A percentile compares a stretch with the other conserved stretches of the same genome.
Conservation (phyloP, 2,797 vertebrate species). For the Lutjanus argentimaculatus region DNA sequence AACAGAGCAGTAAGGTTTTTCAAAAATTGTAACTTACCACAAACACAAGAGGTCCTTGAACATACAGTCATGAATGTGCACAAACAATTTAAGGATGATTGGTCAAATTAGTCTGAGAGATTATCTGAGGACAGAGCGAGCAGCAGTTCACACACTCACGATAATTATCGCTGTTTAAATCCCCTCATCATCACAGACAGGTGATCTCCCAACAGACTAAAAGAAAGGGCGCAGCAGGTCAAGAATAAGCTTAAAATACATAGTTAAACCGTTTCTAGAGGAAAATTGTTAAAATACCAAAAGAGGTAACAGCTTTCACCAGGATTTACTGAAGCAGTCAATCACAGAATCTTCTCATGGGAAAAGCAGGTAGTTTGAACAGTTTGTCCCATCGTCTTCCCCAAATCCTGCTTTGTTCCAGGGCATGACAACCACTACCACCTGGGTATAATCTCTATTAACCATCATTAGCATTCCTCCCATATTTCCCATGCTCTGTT, state of each 20-base stretch:
- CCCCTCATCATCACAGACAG: neutral
- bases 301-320: neutral
- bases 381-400: neutral
- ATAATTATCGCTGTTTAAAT: neutral
- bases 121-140: too few species aligned
- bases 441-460: constrained; percentile 65
- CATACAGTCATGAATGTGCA: too few species aligned
- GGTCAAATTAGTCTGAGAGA: too few species aligned
- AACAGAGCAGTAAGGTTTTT: too few species aligned
- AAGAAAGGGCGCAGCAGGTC: neutral
- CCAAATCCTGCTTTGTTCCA: constrained; percentile 17
- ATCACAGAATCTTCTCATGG: neutral
- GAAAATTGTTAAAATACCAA: neutral
- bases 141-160: too few species aligned
- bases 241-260: neutral
- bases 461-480: constrained; percentile 76
- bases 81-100: too few species aligned
- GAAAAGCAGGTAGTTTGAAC: neutral
- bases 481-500: constrained; percentile 67
- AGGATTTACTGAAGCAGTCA: neutral
- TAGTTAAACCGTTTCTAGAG: too few species aligned
- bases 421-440: constrained; percentile 8
- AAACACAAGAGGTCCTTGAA: neutral
- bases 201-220: neutral
- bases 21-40: neutral